These are phyloP conservation scores for Pectinophora gossypiella DNA, from an alignment of 1,140 invertebrate genomes.

Conservation along the genomic window DNA sequence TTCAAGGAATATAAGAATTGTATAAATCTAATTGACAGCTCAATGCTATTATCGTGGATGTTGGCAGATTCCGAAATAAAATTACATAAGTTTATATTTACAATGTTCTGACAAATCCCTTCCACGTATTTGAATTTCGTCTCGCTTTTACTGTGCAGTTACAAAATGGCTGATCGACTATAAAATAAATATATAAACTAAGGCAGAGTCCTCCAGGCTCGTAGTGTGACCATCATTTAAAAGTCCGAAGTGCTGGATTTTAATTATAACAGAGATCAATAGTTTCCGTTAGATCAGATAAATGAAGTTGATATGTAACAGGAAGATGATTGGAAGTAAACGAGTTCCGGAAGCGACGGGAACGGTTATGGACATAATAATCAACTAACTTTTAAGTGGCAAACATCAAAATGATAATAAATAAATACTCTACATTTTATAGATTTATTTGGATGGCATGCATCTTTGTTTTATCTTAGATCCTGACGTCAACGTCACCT, in stretches of 20 bases:
- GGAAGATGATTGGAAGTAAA: background rate
- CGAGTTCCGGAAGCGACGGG: no score
- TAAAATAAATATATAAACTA: no score
- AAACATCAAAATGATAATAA: background rate
- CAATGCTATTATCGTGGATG: slow-evolving; percentile 54
- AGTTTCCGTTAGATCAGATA: slow-evolving; percentile 32
- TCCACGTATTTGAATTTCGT: slow-evolving; percentile 63
- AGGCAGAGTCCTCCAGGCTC: background rate
- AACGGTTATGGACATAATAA: no score
- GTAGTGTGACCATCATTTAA: slow-evolving; percentile 39
- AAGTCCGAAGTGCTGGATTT: slow-evolving; percentile 2
- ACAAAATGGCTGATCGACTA: background rate
- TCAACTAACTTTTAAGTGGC: no score
- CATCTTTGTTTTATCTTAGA: no score
- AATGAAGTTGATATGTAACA: slow-evolving; percentile 57
- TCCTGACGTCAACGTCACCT: no score
- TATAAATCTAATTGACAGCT: slow-evolving; percentile 71
- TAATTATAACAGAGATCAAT: slow-evolving; percentile 44
- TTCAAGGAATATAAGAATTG: slow-evolving; percentile 70
- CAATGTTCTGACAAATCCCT: slow-evolving; percentile 63
- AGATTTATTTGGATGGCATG: background rate
- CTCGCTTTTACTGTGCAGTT: slow-evolving; percentile 53
- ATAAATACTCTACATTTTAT: background rate
- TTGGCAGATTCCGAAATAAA: slow-evolving; percentile 65
- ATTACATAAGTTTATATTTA: slow-evolving; percentile 72